Percentiles rank a stretch among this genome's conserved stretches.
phyloP scores from a whole-genome alignment of 2,113 vertebrate species.

The Sinocyclocheilus rhinocerous region DNA sequence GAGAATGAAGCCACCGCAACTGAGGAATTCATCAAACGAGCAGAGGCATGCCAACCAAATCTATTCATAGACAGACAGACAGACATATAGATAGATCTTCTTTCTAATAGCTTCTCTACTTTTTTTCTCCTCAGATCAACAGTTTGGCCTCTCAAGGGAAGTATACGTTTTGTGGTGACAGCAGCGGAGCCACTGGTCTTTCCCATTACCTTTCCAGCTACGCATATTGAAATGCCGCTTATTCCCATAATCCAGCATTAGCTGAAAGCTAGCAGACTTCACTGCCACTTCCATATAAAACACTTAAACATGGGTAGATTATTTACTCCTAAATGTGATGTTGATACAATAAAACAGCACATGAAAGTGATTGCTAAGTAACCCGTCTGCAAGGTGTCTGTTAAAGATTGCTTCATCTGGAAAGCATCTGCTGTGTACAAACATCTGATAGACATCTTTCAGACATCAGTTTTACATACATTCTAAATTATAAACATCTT shows the following conservation, averaged over 20 bases:
- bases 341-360: not conserved
- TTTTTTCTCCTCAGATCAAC: conserved; percentile 79
- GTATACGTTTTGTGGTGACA: conserved; percentile 81
- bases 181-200: conserved; percentile 76
- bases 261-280: conserved; percentile 45
- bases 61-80: not conserved
- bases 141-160: conserved; percentile 90
- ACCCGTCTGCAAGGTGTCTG: too few relatives aligned
- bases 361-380: not conserved
- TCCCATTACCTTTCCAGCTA: conserved; percentile 87
- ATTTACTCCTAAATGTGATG: not conserved
- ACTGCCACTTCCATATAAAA: conserved; percentile 42
- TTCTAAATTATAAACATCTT: too few relatives aligned
- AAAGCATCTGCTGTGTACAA: too few relatives aligned
- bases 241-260: conserved; percentile 46
- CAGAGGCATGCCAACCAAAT: conserved; percentile 77
- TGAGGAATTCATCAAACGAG: conserved; percentile 93
- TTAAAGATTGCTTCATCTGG: too few relatives aligned
- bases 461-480: too few relatives aligned
- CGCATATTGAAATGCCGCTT: conserved; percentile 81
- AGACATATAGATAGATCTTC: not conserved
- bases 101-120: not conserved
- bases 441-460: too few relatives aligned
- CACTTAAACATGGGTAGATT: not conserved
- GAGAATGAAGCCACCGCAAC: conserved; percentile 87